phyloP scores from a whole-genome alignment of 2,888 invertebrate species.

The Palloptera scutellata region DNA sequence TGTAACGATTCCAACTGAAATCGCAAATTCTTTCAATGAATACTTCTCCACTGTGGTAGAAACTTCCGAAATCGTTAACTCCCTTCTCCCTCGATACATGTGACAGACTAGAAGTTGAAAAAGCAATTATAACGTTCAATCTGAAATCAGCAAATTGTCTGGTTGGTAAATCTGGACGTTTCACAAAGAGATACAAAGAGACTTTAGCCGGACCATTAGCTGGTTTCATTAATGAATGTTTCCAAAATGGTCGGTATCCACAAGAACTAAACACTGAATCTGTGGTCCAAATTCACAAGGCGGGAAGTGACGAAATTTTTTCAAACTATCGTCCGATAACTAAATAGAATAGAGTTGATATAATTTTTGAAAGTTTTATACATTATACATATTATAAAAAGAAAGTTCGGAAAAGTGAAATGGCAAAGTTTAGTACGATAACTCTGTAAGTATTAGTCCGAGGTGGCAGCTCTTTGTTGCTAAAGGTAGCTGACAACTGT shows the following conservation, averaged over 20 bases:
- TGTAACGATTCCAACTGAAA: too few species aligned
- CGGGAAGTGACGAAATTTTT: neutral
- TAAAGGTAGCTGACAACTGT: too few species aligned
- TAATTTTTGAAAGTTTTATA: conserved; percentile 1
- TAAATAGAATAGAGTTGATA: neutral
- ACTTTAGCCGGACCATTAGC: too few species aligned
- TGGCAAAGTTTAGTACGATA: neutral
- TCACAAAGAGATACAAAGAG: conserved; percentile 1
- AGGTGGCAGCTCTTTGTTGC: too few species aligned
- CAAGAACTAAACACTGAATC: neutral
- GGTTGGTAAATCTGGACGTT: neutral
- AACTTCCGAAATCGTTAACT: too few species aligned
- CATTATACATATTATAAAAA: neutral
- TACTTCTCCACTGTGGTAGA: too few species aligned
- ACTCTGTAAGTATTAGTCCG: too few species aligned
- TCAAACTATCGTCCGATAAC: conserved; percentile 8
- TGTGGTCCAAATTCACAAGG: neutral
- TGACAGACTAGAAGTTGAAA: too few species aligned
- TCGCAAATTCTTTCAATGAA: too few species aligned
- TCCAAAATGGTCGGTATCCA: conserved; percentile 6
- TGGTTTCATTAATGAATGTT: too few species aligned
- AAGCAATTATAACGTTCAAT: neutral
- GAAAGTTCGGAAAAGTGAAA: neutral
- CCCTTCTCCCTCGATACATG: too few species aligned
- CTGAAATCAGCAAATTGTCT: conserved; percentile 1